phyloP scores from a whole-genome alignment of 2,888 invertebrate species.

The Drosophila leonis region DNA sequence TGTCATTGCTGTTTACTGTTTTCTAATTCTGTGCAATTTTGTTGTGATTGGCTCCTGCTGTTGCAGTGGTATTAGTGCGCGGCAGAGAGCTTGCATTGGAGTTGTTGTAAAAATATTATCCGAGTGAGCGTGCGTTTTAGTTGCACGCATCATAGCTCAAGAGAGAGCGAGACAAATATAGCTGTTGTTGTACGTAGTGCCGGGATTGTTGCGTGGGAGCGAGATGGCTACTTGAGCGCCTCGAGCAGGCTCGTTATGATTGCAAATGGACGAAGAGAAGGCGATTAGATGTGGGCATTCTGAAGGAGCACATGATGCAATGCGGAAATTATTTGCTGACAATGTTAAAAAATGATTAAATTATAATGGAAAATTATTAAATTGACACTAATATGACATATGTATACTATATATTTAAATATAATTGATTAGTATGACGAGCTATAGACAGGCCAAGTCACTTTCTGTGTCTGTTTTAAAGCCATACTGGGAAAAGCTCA shows the following conservation, averaged over 20 bases:
- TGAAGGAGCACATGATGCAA: not conserved
- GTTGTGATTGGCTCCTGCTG: not conserved
- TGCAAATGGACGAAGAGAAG: not conserved
- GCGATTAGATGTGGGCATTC: not conserved
- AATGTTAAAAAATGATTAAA: not conserved
- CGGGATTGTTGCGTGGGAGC: not conserved
- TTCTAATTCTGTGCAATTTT: not conserved
- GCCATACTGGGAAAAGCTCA: too few species aligned
- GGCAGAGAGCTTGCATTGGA: not conserved
- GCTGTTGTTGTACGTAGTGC: not conserved
- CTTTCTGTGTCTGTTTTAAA: too few species aligned
- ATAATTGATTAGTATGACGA: too few species aligned
- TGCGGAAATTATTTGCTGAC: not conserved
- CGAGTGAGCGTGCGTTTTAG: constrained; percentile 4
- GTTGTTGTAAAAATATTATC: not conserved
- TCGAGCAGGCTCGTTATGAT: not conserved
- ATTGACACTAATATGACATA: not conserved
- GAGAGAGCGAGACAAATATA: not conserved
- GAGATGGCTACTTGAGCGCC: too few species aligned
- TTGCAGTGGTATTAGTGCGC: not conserved
- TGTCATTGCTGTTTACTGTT: constrained; percentile 2
- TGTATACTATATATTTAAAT: not conserved
- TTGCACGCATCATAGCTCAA: not conserved
- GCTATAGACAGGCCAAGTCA: not conserved
- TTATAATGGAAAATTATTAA: not conserved